A percentile compares a stretch with the other conserved stretches of the same genome.
phyloP scores from a whole-genome alignment of 2,113 vertebrate species.

The Psilopogon haemacephalus region DNA sequence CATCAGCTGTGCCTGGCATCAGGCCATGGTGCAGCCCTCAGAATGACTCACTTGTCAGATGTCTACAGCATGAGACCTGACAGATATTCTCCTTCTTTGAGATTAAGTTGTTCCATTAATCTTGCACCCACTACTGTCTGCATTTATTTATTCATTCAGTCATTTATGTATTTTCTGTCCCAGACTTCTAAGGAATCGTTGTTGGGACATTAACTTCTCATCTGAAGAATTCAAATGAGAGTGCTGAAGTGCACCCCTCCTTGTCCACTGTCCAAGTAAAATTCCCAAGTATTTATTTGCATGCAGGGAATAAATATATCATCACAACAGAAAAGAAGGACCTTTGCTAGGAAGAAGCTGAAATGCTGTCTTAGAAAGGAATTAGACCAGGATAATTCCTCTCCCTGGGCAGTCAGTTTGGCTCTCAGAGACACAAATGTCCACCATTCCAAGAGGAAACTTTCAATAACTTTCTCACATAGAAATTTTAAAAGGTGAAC shows the following conservation, averaged over 20 bases:
- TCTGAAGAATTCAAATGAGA: background rate
- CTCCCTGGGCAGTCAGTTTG: background rate
- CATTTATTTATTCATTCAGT: background rate
- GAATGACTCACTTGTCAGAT: background rate
- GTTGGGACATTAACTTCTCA: background rate
- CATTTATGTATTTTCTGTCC: background rate
- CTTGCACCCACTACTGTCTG: background rate
- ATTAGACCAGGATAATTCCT: background rate
- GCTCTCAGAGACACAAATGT: background rate
- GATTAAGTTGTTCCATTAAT: background rate
- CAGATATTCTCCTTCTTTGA: background rate
- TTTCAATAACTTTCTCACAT: background rate
- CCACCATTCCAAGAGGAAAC: background rate
- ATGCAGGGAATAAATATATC: background rate
- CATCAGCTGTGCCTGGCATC: background rate
- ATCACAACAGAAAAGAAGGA: background rate
- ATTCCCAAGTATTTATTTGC: no score
- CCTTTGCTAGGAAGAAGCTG: background rate
- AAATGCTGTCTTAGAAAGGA: background rate
- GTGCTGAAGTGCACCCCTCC: background rate
- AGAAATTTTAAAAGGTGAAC: background rate
- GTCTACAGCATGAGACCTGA: background rate
- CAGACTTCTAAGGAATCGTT: background rate
- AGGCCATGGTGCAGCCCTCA: fast-evolving
- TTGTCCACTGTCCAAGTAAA: background rate